phyloP scores from a whole-genome alignment of 2,797 vertebrate species.

The Cossypha caffra region DNA sequence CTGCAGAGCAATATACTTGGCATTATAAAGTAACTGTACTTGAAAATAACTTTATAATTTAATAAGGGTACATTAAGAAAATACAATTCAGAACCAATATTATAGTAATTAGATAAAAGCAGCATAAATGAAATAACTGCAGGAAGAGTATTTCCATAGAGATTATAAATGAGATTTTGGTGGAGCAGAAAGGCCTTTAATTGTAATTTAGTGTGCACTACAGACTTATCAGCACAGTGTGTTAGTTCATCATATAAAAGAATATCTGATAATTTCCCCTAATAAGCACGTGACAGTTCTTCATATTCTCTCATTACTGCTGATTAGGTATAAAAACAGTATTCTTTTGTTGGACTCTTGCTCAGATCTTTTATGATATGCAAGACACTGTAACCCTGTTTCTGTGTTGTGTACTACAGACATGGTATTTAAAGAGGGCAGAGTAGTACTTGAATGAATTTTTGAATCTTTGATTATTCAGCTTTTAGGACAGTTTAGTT shows the following conservation, averaged over 20 bases:
- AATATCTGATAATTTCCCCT: slow-evolving; percentile 80
- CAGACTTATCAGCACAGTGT: slow-evolving; percentile 78
- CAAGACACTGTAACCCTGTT: slow-evolving; percentile 4
- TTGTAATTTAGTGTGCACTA: slow-evolving; percentile 83
- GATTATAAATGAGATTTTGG: slow-evolving; percentile 82
- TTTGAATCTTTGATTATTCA: background rate
- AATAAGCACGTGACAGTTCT: slow-evolving; percentile 79
- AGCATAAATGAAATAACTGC: slow-evolving; percentile 81
- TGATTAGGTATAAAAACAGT: slow-evolving; percentile 74
- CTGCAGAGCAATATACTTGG: slow-evolving; percentile 64
- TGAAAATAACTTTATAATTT: slow-evolving; percentile 83
- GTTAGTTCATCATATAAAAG: slow-evolving; percentile 79
- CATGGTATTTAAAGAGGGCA: slow-evolving; percentile 13
- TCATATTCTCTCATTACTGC: slow-evolving; percentile 77
- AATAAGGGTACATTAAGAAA: slow-evolving; percentile 80
- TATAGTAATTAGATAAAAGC: slow-evolving; percentile 82
- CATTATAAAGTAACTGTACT: slow-evolving; percentile 76
- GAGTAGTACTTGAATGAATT: background rate
- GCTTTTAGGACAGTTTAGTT: background rate
- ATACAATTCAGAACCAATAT: slow-evolving; percentile 81
- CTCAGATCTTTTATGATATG: slow-evolving; percentile 43
- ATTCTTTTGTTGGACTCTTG: slow-evolving; percentile 65
- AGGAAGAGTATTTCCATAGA: slow-evolving; percentile 79
- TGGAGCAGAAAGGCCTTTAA: slow-evolving; percentile 79
- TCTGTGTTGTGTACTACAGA: background rate